Conservation (phyloP, 1,140 invertebrate genomes). For the Stegodyphus mimosarum region DNA sequence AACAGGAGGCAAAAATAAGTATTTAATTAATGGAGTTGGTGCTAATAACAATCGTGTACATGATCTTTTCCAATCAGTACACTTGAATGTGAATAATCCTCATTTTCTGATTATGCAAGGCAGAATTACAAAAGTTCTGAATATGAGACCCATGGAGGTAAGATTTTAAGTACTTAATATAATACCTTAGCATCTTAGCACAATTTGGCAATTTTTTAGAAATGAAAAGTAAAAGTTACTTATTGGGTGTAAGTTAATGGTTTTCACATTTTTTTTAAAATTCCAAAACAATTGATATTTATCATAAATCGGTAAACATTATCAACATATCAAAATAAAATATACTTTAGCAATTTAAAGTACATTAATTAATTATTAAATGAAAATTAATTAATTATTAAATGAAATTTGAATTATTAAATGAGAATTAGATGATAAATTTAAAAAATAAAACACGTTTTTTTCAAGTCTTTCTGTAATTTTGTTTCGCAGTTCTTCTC, state of each 20-base stretch:
- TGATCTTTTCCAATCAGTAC: slow-evolving; percentile 96
- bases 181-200: too few relatives aligned
- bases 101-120: slow-evolving; percentile 99
- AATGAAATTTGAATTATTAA: not conserved
- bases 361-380: not conserved
- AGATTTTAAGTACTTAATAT: slow-evolving; percentile 46
- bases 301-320: too few relatives aligned
- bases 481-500: too few relatives aligned
- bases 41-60: slow-evolving; percentile 90
- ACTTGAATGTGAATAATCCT: slow-evolving; percentile 98
- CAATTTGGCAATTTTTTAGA: too few relatives aligned
- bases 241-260: too few relatives aligned
- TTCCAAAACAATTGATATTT: too few relatives aligned
- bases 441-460: not conserved
- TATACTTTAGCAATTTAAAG: too few relatives aligned
- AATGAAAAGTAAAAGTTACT: too few relatives aligned
- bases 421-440: not conserved
- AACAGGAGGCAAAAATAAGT: slow-evolving; percentile 82
- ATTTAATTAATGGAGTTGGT: slow-evolving; percentile 92
- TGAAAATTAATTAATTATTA: not conserved
- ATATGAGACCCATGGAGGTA: slow-evolving; percentile 98
- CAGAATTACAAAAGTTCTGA: slow-evolving; percentile 97
- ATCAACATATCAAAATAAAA: too few relatives aligned
- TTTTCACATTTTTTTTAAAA: not conserved
- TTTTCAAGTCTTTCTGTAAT: too few relatives aligned